Evolutionary conservation across 2,888 invertebrate genomes (phyloP).

Genomic region (Eumacrocentrus americanus): DNA sequence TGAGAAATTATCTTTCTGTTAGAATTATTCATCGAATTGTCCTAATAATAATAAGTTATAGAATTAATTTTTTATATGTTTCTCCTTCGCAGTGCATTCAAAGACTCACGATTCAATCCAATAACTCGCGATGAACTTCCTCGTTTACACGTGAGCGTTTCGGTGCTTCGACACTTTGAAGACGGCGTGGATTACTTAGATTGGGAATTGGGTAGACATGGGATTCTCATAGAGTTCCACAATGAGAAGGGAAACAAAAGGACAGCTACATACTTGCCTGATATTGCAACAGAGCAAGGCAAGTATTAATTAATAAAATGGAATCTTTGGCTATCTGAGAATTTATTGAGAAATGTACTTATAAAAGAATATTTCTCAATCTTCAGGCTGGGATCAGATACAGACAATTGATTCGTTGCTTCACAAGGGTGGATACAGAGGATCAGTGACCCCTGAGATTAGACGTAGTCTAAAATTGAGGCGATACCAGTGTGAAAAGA

Average conservation of each 20-base stretch:
- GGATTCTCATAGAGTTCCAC: constrained; percentile 96
- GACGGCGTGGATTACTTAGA: constrained; percentile 93
- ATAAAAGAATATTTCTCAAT: neutral
- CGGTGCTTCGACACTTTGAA: constrained; percentile 95
- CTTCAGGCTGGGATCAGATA: constrained; percentile 94
- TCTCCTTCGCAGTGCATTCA: constrained; percentile 81
- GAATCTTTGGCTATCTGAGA: neutral
- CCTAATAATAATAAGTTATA: too few species aligned
- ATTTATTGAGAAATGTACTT: neutral
- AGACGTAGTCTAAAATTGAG: constrained; percentile 91
- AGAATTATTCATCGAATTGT: too few species aligned
- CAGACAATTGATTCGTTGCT: constrained; percentile 98
- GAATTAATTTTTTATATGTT: too few species aligned
- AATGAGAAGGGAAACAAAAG: constrained; percentile 92
- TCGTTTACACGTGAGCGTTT: constrained; percentile 92
- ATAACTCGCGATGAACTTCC: constrained; percentile 93
- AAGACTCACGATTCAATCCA: constrained; percentile 96
- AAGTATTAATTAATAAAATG: constrained; percentile 27
- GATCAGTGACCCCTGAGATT: constrained; percentile 84
- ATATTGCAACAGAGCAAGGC: constrained; percentile 99
- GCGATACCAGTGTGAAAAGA: constrained; percentile 95
- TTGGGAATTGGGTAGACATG: constrained; percentile 97
- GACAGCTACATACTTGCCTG: constrained; percentile 97
- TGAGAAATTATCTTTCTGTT: too few species aligned
- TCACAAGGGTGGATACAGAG: constrained; percentile 96